Percentiles rank a stretch among this genome's conserved stretches.
phyloP scores from a whole-genome alignment of 2,797 vertebrate species.

The Fratercula arctica region DNA sequence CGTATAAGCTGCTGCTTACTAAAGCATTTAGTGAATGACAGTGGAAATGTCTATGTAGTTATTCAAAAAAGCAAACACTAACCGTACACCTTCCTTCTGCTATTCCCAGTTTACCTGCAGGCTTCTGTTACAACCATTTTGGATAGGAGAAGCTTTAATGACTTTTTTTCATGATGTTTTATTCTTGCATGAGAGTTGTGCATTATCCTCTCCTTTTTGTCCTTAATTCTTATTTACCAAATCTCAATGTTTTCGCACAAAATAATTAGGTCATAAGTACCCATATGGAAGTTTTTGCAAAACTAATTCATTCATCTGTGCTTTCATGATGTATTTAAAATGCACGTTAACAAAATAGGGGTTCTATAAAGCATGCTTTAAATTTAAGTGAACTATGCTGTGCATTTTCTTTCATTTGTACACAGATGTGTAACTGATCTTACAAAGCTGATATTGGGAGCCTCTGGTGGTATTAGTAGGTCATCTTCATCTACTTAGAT shows the following conservation, averaged over 20 bases:
- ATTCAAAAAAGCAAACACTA: neutral
- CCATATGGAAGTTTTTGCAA: neutral
- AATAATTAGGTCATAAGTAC: neutral
- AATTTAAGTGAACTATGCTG: neutral
- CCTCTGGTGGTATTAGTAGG: neutral
- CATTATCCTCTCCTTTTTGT: neutral
- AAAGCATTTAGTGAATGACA: neutral
- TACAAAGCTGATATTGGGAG: neutral
- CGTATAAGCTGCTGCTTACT: neutral
- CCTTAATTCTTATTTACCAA: neutral
- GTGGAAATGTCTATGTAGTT: neutral
- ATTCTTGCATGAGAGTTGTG: neutral
- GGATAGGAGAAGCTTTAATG: neutral
- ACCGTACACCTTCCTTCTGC: neutral
- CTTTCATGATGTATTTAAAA: neutral
- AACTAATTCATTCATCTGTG: neutral
- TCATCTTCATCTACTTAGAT: neutral
- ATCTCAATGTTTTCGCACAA: neutral
- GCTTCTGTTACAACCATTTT: neutral
- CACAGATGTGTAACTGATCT: neutral
- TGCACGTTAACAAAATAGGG: neutral
- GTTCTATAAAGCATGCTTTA: neutral
- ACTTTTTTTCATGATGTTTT: neutral
- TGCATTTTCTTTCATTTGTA: neutral
- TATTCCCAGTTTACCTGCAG: neutral